These are phyloP conservation scores for Lucilia cuprina DNA, from an alignment of 1,140 invertebrate genomes.

Conservation along the genomic window DNA sequence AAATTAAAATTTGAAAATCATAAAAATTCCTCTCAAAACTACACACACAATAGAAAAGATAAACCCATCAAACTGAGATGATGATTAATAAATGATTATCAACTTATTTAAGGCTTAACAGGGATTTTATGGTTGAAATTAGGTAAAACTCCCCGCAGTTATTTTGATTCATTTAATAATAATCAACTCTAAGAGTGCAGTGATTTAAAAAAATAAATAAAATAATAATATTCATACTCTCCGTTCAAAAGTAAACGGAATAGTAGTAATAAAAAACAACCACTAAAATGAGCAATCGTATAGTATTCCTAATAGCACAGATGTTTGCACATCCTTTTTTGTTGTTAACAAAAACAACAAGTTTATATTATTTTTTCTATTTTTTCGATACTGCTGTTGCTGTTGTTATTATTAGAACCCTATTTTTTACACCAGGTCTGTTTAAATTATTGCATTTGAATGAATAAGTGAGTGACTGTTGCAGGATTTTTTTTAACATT, in stretches of 20 bases:
- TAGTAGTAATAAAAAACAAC: background rate
- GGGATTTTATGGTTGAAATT: conserved; percentile 7
- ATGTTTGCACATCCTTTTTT: background rate
- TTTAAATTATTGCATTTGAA: background rate
- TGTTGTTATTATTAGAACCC: background rate
- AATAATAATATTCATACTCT: background rate
- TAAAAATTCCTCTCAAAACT: too few species aligned
- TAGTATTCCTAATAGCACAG: background rate
- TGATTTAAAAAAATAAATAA: background rate
- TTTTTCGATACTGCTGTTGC: background rate
- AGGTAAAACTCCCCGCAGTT: conserved; percentile 30
- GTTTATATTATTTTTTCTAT: background rate
- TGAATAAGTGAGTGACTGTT: background rate
- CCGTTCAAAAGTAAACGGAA: background rate
- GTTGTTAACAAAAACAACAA: background rate
- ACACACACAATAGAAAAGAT: background rate
- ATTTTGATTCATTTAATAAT: conserved; percentile 40
- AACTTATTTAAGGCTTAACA: background rate
- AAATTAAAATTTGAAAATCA: too few species aligned
- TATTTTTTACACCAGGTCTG: background rate
- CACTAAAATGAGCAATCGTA: background rate
- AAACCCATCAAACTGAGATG: conserved; percentile 4
- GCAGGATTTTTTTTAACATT: background rate
- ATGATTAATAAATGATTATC: conserved; percentile 8
- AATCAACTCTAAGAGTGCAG: conserved; percentile 24